Base-by-base conservation (phyloP, 2,797 vertebrate species). In the Alosa sapidissima region DNA sequence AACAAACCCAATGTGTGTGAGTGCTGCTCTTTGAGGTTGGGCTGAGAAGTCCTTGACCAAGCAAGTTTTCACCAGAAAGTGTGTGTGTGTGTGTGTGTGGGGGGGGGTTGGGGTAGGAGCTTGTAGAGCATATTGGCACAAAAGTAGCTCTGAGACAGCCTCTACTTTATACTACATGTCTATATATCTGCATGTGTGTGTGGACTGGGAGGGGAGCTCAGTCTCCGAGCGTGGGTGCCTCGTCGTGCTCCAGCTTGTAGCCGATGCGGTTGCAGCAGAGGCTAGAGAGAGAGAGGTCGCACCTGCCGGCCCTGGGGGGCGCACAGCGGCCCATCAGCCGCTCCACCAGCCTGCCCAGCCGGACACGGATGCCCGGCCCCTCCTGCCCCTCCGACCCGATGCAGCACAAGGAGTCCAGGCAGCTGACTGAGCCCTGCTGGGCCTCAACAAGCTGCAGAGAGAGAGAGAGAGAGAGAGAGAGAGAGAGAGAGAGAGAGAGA, bases 371-470 rank as follows among this genome's bases (percentile, higher is more conserved):
- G 94, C 97, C 96, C 92, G 97, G 95, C 93, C 97, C 97, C 91
- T 96, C 95, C 92, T 97, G 14, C 36, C 19, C 72, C 72, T 45
- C 72, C 72, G 72, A 16, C 14, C 72, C 95, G 97, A 97, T 96
- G 95, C 98, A 99, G 96, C 97, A 98, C 95, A 98, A 88, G 94
- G 98, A 99, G 94, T 99, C 98, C 98, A 99, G 89, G 95, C 98
- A 99, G 96, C 96, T 96, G 97, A 98, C 89, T 45, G 72, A 47
- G 94, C 94, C 93, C 95, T 95, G 93, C 96, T 92, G 93, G 95
- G 86, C 90, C 94, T 96, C 95, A 95, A 95, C 92, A 98, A 97
- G 94, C 98, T 99, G 92, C 55, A 89, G 82, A 85, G 85, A 83
- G 72, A 81, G 9, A 83, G 51, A 87, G 55, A 41, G 75, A 1